Evolutionary conservation across 2,888 invertebrate species (phyloP).

Genomic region (Torymus auratus): DNA sequence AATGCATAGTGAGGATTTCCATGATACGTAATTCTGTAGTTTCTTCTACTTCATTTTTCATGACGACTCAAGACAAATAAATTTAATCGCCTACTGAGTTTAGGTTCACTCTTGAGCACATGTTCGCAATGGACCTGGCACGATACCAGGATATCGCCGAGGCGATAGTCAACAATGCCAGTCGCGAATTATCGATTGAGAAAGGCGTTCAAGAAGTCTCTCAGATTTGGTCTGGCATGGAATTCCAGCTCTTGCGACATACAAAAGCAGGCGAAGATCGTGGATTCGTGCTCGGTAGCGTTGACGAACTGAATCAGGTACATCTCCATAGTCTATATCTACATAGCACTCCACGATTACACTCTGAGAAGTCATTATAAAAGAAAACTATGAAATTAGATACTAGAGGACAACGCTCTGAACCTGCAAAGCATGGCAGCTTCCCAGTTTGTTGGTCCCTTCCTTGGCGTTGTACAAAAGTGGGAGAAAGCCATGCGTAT

Average conservation of each 20-base stretch:
- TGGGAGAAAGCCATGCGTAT: conserved; percentile 90
- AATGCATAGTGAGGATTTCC: too few species aligned
- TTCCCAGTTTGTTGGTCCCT: conserved; percentile 93
- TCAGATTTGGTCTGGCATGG: conserved; percentile 84
- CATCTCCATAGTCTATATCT: too few species aligned
- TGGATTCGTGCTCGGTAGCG: conserved; percentile 87
- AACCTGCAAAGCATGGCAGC: conserved; percentile 94
- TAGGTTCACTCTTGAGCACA: conserved; percentile 92
- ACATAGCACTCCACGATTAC: not conserved
- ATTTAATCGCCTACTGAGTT: too few species aligned
- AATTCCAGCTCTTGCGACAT: conserved; percentile 83
- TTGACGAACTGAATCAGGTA: conserved; percentile 88
- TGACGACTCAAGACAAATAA: too few species aligned
- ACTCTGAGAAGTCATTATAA: not conserved
- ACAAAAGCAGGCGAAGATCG: conserved; percentile 85
- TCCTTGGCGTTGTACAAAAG: conserved; percentile 87
- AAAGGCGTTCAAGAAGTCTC: conserved; percentile 90
- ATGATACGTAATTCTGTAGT: too few species aligned
- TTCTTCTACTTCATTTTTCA: too few species aligned
- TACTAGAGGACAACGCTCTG: conserved; percentile 92
- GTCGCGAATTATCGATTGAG: conserved; percentile 94
- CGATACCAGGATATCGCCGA: conserved; percentile 91
- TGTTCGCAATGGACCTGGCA: conserved; percentile 95
- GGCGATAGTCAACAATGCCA: conserved; percentile 91
- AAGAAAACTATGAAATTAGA: conserved; percentile 16